phyloP scores from a whole-genome alignment of 2,888 invertebrate genomes.

The Lottia scabra region DNA sequence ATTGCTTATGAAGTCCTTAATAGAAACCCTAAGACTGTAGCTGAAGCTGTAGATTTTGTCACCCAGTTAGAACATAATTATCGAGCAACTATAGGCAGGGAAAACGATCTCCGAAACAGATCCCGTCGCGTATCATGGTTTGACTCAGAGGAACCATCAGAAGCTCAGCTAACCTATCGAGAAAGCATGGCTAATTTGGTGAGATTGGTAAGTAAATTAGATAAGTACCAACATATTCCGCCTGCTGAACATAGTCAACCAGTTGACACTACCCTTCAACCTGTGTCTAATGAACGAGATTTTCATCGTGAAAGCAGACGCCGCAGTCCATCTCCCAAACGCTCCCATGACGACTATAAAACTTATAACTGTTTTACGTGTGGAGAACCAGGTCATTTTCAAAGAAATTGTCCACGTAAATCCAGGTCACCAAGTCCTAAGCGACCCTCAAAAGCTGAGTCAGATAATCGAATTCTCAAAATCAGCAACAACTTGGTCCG shows the following conservation, averaged over 20 bases:
- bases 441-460: not conserved
- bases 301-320: too few relatives aligned
- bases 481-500: not conserved
- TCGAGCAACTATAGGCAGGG: not conserved
- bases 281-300: too few relatives aligned
- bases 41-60: not conserved
- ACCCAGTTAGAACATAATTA: not conserved
- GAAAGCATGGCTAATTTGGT: too few relatives aligned
- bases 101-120: not conserved
- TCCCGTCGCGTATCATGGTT: too few relatives aligned
- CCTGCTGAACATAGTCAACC: too few relatives aligned
- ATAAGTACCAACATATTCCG: too few relatives aligned
- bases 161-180: too few relatives aligned
- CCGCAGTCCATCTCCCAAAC: too few relatives aligned
- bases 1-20: not conserved
- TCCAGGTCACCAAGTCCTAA: not conserved
- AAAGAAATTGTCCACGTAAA: not conserved
- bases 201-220: too few relatives aligned
- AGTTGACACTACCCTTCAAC: too few relatives aligned
- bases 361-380: not conserved
- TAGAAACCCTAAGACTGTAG: not conserved
- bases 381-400: not conserved
- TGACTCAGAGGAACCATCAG: too few relatives aligned
- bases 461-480: not conserved
- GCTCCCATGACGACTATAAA: not conserved